Conservation (phyloP, 2,113 vertebrate species). For the Scolopax mira region DNA sequence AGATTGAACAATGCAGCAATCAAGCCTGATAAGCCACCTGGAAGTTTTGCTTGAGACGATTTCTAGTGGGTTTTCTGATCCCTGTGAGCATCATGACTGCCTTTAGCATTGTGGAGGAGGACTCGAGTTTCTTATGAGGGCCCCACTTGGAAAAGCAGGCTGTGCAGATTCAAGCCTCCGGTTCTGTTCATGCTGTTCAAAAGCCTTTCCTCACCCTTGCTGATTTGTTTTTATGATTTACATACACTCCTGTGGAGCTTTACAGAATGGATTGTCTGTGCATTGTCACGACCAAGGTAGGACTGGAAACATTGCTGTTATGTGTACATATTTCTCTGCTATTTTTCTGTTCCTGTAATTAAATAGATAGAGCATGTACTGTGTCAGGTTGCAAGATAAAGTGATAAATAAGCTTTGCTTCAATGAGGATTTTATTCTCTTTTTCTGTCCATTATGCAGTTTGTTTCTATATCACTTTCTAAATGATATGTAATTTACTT, state of each 20-base stretch:
- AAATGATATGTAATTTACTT: slow-evolving; percentile 56
- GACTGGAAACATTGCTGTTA: slow-evolving; percentile 71
- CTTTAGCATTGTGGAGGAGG: slow-evolving; percentile 83
- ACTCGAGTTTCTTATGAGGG: slow-evolving; percentile 77
- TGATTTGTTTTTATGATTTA: slow-evolving; percentile 82
- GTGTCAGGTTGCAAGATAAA: slow-evolving; percentile 66
- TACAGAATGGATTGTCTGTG: slow-evolving; percentile 95
- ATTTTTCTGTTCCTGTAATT: slow-evolving; percentile 68
- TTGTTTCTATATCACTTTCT: slow-evolving; percentile 64
- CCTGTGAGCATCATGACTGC: slow-evolving; percentile 80
- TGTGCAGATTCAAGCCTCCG: slow-evolving; percentile 76
- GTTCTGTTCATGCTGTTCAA: slow-evolving; percentile 69
- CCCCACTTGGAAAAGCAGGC: slow-evolving; percentile 75
- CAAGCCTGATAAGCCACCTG: slow-evolving; percentile 69
- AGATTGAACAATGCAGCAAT: slow-evolving; percentile 73
- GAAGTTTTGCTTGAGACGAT: slow-evolving; percentile 79
- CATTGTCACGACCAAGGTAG: slow-evolving; percentile 99
- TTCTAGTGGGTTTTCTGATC: slow-evolving; percentile 77
- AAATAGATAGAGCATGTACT: slow-evolving; percentile 60
- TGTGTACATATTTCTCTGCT: slow-evolving; percentile 67
- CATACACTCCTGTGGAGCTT: slow-evolving; percentile 77
- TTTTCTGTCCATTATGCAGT: slow-evolving; percentile 44
- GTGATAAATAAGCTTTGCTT: slow-evolving; percentile 65
- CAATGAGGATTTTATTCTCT: slow-evolving; percentile 56
- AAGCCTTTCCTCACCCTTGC: slow-evolving; percentile 75